These are phyloP conservation scores for Lates japonicus DNA, from an alignment of 2,797 vertebrate species.

Conservation along the genomic window DNA sequence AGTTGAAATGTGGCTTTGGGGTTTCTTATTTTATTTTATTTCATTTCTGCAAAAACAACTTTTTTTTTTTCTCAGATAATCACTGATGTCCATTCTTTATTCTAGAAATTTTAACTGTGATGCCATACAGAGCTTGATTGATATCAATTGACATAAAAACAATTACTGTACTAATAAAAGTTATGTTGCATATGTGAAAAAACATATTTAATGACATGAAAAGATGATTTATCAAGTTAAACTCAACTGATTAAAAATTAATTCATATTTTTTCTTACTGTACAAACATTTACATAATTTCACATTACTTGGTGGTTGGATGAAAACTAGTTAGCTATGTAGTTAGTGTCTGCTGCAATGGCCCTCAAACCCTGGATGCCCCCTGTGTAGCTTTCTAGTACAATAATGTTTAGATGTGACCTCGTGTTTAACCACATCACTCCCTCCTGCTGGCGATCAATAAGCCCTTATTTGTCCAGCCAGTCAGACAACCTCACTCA, in stretches of 20 bases:
- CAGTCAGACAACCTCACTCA: constrained; percentile 31
- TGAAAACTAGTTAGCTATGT: not conserved
- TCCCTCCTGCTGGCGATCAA: constrained; percentile 59
- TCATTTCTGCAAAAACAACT: not conserved
- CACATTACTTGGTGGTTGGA: not conserved
- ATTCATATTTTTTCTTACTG: not conserved
- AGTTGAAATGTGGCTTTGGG: not conserved
- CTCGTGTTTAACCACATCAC: constrained; percentile 65
- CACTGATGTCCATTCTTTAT: too few relatives aligned
- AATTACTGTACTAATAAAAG: not conserved
- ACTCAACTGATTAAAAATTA: not conserved
- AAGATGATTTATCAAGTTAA: not conserved
- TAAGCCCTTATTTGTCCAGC: constrained; percentile 51
- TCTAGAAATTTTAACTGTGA: too few relatives aligned
- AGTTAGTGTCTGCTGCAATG: not conserved
- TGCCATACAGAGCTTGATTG: not conserved
- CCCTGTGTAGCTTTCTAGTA: constrained; percentile 14
- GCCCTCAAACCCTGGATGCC: not conserved
- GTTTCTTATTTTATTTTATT: not conserved
- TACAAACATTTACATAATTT: not conserved
- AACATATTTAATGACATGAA: not conserved
- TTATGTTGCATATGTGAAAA: not conserved
- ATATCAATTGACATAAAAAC: not conserved
- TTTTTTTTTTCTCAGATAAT: too few relatives aligned
- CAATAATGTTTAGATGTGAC: constrained; percentile 58